These are phyloP conservation scores for Hyla sarda DNA, from an alignment of 2,113 vertebrate species.

Conservation along the genomic window DNA sequence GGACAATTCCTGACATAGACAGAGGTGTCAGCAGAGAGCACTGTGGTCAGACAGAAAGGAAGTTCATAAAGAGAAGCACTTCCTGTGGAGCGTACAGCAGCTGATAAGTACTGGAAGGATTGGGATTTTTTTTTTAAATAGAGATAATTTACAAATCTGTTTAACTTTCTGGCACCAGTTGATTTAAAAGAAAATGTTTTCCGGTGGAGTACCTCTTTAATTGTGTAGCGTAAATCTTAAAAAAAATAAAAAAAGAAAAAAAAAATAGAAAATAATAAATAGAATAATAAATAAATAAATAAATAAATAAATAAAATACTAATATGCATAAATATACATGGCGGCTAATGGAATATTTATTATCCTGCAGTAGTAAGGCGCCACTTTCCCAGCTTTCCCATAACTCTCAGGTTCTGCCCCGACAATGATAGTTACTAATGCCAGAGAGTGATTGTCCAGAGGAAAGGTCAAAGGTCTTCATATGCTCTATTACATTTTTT, in stretches of 20 bases:
- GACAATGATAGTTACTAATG: constrained; percentile 20
- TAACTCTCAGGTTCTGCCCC: neutral
- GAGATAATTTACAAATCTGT: no score
- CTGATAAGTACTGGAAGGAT: no score
- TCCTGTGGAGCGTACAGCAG: no score
- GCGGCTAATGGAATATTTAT: constrained; percentile 26
- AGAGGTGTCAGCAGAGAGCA: no score
- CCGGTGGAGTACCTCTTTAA: no score
- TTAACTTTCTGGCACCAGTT: no score
- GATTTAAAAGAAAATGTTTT: no score
- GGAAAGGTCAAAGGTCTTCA: constrained; percentile 23
- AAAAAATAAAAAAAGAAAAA: neutral
- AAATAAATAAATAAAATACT: neutral
- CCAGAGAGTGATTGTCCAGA: neutral
- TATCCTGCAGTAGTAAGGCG: neutral
- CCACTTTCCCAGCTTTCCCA: neutral
- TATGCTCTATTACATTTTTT: constrained; percentile 44
- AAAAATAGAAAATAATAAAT: neutral
- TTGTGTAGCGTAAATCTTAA: neutral
- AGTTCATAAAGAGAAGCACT: no score
- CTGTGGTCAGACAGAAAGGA: no score
- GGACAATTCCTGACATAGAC: no score
- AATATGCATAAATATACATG: neutral
- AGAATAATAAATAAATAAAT: neutral
- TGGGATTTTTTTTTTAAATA: no score